phyloP scores from a whole-genome alignment of 2,888 invertebrate species.

The Sarcophaga caerulescens region DNA sequence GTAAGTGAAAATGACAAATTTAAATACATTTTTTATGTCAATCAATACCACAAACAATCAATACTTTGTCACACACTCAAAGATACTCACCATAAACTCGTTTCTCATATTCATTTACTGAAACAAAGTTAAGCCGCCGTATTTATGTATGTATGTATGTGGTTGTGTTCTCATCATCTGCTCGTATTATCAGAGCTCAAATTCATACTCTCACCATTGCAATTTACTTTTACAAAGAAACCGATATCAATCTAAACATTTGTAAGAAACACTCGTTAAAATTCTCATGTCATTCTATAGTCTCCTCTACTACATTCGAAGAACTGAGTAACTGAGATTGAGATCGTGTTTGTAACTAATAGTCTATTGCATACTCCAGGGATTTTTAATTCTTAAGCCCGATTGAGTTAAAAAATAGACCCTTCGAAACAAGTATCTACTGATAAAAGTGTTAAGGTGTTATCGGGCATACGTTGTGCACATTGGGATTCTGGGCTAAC shows the following conservation, averaged over 20 bases:
- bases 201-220: not conserved
- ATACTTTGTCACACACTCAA: constrained; percentile 37
- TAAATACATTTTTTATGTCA: constrained; percentile 65
- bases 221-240: not conserved
- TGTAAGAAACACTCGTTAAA: constrained; percentile 25
- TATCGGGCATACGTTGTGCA: too few relatives aligned
- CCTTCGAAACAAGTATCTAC: too few relatives aligned
- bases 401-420: too few relatives aligned
- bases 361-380: too few relatives aligned
- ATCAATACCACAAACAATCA: constrained; percentile 45
- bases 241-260: constrained; percentile 35
- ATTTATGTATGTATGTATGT: not conserved
- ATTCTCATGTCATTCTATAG: constrained; percentile 12
- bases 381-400: too few relatives aligned
- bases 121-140: constrained; percentile 24
- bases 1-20: constrained; percentile 58
- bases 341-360: too few relatives aligned
- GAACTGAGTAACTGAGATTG: not conserved
- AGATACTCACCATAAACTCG: constrained; percentile 7
- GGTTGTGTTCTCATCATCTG: not conserved
- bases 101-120: constrained; percentile 29
- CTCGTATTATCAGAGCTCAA: too few relatives aligned
- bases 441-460: too few relatives aligned
- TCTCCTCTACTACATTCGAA: not conserved
- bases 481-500: too few relatives aligned